Percentiles rank a stretch among this genome's conserved stretches.
Conservation (phyloP, 2,113 vertebrate genomes). For the Talpa occidentalis region DNA sequence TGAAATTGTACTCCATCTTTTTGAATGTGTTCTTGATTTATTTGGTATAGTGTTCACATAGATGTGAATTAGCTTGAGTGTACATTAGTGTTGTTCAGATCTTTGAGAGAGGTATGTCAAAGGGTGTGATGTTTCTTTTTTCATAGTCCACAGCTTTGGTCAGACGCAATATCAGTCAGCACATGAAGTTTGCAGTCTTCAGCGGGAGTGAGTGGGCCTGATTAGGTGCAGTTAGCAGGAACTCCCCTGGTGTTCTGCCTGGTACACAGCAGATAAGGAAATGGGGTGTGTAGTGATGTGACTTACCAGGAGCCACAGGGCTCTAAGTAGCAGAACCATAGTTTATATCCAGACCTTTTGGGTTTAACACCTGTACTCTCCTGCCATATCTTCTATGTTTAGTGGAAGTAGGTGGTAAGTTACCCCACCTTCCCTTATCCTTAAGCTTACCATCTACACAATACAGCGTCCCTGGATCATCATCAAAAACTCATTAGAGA, state of each 20-base stretch:
- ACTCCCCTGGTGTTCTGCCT: not conserved
- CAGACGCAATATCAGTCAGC: not conserved
- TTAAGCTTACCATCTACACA: constrained; percentile 12
- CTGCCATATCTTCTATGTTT: not conserved
- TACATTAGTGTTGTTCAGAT: not conserved
- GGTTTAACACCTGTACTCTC: not conserved
- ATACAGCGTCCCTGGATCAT: not conserved
- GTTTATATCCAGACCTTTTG: not conserved
- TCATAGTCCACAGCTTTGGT: not conserved
- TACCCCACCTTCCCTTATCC: not conserved
- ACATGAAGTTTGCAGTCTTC: not conserved
- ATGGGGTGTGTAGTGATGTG: not conserved
- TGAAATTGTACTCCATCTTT: constrained; percentile 5
- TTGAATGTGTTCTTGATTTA: constrained; percentile 1
- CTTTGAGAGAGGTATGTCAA: not conserved
- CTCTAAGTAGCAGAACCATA: not conserved
- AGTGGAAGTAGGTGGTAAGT: not conserved
- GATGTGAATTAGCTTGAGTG: constrained; percentile 24
- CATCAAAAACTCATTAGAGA: constrained; percentile 8
- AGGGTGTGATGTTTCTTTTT: not conserved
- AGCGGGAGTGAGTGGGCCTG: not conserved
- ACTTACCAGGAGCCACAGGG: not conserved
- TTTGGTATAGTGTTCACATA: not conserved
- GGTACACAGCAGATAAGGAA: constrained; percentile 40
- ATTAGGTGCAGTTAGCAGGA: not conserved